Percentiles rank a stretch among this genome's conserved stretches.
These are phyloP conservation scores for Drosophila buzzatii DNA, from an alignment of 2,888 invertebrate genomes.

Conservation along the genomic window DNA sequence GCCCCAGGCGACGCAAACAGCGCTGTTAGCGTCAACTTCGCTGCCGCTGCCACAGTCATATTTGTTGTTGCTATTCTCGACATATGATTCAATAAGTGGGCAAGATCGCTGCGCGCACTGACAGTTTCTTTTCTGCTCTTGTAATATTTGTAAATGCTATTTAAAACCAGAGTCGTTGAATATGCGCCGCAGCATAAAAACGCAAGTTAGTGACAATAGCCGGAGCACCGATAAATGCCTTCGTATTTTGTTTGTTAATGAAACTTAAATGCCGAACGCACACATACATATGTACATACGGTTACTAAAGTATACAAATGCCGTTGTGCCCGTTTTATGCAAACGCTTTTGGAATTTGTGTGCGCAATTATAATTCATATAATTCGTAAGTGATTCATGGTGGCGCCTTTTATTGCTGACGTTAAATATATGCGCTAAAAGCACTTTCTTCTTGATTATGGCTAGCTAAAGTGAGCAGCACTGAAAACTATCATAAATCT, in stretches of 20 bases:
- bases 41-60: slow-evolving; percentile 50
- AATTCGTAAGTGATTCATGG: slow-evolving; percentile 40
- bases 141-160: slow-evolving; percentile 71
- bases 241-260: slow-evolving; percentile 63
- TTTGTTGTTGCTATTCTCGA: slow-evolving; percentile 84
- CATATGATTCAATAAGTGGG: slow-evolving; percentile 83
- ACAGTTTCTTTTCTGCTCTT: slow-evolving; percentile 40
- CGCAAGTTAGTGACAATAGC: slow-evolving; percentile 48
- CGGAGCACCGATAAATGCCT: slow-evolving; percentile 18
- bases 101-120: slow-evolving; percentile 60
- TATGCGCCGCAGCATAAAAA: slow-evolving; percentile 28
- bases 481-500: slow-evolving; percentile 69
- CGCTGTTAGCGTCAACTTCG: slow-evolving; percentile 47
- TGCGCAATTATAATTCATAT: slow-evolving; percentile 47
- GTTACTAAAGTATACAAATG: slow-evolving; percentile 9
- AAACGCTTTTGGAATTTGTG: slow-evolving; percentile 51
- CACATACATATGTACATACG: not conserved
- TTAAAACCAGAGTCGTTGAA: slow-evolving; percentile 49
- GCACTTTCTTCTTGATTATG: slow-evolving; percentile 1
- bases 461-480: slow-evolving; percentile 21
- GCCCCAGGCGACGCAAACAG: slow-evolving; percentile 40
- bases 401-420: slow-evolving; percentile 14
- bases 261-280: slow-evolving; percentile 46
- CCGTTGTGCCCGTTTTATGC: slow-evolving; percentile 42
- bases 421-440: slow-evolving; percentile 32